A percentile compares a stretch with the other conserved stretches of the same genome.
phyloP scores from a whole-genome alignment of 2,888 invertebrate genomes.

The Chloroclysta siterata region DNA sequence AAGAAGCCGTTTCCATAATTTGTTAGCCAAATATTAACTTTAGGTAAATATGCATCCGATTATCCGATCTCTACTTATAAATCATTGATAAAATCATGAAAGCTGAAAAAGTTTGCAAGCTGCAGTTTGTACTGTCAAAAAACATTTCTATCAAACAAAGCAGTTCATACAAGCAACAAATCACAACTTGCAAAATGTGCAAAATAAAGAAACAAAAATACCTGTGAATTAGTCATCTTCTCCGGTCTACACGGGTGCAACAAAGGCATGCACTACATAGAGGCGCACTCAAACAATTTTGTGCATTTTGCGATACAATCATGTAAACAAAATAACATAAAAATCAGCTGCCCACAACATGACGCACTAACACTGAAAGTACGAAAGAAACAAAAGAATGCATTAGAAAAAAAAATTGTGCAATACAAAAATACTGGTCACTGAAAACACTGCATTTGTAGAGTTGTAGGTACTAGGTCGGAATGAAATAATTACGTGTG shows the following conservation, averaged over 20 bases:
- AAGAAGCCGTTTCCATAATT: too few species aligned
- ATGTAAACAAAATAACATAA: slow-evolving; percentile 74
- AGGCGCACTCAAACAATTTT: slow-evolving; percentile 72
- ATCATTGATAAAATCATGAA: slow-evolving; percentile 11
- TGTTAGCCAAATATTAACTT: too few species aligned
- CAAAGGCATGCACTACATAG: slow-evolving; percentile 81
- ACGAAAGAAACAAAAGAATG: slow-evolving; percentile 72
- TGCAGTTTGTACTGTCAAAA: slow-evolving; percentile 23
- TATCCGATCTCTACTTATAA: too few species aligned
- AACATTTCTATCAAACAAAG: slow-evolving; percentile 21
- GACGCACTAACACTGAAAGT: slow-evolving; percentile 82
- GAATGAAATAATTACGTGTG: slow-evolving; percentile 57
- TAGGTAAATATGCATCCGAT: too few species aligned
- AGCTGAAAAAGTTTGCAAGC: slow-evolving; percentile 28
- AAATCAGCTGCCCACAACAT: slow-evolving; percentile 76
- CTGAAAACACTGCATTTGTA: slow-evolving; percentile 54
- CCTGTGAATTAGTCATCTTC: slow-evolving; percentile 87
- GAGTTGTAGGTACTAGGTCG: slow-evolving; percentile 58
- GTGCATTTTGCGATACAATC: slow-evolving; percentile 77
- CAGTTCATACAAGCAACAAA: slow-evolving; percentile 35
- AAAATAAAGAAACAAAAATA: slow-evolving; percentile 68
- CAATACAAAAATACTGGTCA: slow-evolving; percentile 48
- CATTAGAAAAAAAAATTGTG: slow-evolving; percentile 68
- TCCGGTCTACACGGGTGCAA: slow-evolving; percentile 71
- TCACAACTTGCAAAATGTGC: slow-evolving; percentile 51